These are phyloP conservation scores for Anguilla marmorata DNA, from an alignment of 2,797 vertebrate genomes.

Conservation along the genomic window DNA sequence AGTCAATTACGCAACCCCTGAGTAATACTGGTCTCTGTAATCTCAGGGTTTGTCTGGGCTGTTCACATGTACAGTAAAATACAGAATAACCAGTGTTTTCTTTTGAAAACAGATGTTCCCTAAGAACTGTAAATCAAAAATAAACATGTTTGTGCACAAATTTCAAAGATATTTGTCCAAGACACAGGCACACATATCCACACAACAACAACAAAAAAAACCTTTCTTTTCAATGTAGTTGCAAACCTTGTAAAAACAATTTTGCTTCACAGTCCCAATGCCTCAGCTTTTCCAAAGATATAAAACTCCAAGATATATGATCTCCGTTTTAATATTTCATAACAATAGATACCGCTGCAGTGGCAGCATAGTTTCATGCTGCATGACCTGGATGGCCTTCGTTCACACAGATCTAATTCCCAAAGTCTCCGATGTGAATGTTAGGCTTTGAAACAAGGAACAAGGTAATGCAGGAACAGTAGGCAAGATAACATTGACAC, in stretches of 20 bases:
- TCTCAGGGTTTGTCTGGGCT: not conserved
- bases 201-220: not conserved
- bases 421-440: not conserved
- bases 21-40: not conserved
- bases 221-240: not conserved
- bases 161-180: not conserved
- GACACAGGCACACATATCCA: not conserved
- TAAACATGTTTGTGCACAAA: not conserved
- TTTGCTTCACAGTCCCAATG: not conserved
- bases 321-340: not conserved
- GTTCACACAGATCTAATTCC: not conserved
- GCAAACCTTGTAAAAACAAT: not conserved
- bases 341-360: not conserved
- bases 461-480: not conserved
- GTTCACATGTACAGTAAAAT: not conserved
- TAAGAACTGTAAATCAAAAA: not conserved
- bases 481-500: slow-evolving; percentile 2
- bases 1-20: not conserved
- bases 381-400: not conserved
- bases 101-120: not conserved
- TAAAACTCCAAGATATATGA: slow-evolving; percentile 3
- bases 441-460: not conserved
- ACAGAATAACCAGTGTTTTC: not conserved
- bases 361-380: not conserved
- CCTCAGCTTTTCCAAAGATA: not conserved